These are phyloP conservation scores for Mystacides longicornis DNA, from an alignment of 2,888 invertebrate species.

Conservation along the genomic window DNA sequence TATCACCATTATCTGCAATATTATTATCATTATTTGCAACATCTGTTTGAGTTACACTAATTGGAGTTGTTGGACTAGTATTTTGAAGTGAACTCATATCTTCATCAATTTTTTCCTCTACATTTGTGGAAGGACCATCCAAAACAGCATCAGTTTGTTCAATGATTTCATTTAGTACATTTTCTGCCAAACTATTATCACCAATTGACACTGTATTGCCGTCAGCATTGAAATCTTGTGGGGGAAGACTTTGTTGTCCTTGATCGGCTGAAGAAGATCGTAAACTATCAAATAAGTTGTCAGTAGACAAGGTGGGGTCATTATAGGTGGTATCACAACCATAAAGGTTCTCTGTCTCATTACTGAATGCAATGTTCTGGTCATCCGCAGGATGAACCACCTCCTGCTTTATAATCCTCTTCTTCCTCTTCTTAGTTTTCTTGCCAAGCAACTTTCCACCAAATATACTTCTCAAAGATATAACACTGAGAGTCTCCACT, in stretches of 20 bases:
- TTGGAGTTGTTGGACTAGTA: no score
- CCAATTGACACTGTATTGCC: background rate
- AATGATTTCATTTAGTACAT: background rate
- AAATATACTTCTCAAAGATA: conserved; percentile 36
- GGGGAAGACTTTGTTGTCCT: no score
- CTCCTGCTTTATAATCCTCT: background rate
- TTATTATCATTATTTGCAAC: background rate
- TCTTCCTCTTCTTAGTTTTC: conserved; percentile 16
- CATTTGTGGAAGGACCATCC: background rate
- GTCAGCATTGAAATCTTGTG: background rate
- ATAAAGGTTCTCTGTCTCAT: no score
- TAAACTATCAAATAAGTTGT: no score
- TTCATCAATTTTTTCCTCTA: background rate
- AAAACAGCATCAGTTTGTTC: background rate
- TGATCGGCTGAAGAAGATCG: no score
- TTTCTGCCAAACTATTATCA: background rate
- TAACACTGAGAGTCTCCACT: conserved; percentile 30
- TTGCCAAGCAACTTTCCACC: conserved; percentile 34
- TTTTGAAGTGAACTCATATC: background rate
- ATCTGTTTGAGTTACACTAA: no score
- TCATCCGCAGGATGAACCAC: no score
- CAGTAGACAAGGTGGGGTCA: no score
- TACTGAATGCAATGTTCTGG: no score
- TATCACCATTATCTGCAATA: background rate
- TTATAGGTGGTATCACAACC: no score